phyloP scores from a whole-genome alignment of 2,797 vertebrate species.

The Cossypha polioptera region DNA sequence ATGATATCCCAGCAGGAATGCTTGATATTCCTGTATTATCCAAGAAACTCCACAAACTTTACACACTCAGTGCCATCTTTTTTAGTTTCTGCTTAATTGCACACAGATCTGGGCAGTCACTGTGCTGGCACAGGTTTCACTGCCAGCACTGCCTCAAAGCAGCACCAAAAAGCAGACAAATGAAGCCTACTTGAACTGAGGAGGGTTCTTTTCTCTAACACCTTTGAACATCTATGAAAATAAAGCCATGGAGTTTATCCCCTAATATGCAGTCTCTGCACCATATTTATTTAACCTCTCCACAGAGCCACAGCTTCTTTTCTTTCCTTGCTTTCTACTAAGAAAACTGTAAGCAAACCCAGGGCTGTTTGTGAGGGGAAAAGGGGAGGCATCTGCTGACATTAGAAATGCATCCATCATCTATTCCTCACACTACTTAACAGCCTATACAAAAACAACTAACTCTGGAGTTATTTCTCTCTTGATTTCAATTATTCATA shows the following conservation, averaged over 20 bases:
- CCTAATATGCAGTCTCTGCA: not conserved
- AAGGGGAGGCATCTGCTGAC: not conserved
- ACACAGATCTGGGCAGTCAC: not conserved
- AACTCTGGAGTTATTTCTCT: not conserved
- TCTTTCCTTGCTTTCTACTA: not conserved
- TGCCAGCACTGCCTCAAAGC: not conserved
- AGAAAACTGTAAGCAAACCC: not conserved
- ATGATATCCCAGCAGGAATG: not conserved
- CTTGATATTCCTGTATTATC: not conserved
- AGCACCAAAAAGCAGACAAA: not conserved
- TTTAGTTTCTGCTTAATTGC: not conserved
- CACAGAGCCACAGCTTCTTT: not conserved
- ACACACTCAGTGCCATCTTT: not conserved
- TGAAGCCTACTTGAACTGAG: not conserved
- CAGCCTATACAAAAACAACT: not conserved
- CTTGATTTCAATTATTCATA: not conserved
- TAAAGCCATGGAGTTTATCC: not conserved
- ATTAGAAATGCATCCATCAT: not conserved
- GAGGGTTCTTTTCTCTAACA: not conserved
- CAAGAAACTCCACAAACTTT: not conserved
- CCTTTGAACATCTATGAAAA: not conserved
- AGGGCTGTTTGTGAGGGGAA: not conserved
- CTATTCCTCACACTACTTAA: not conserved
- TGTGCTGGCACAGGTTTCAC: not conserved
- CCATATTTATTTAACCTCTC: not conserved